Evolutionary conservation across 2,888 invertebrate genomes (phyloP), one percentile per base, ranked within the genome.

Genomic region (Hipparchia semele): DNA sequence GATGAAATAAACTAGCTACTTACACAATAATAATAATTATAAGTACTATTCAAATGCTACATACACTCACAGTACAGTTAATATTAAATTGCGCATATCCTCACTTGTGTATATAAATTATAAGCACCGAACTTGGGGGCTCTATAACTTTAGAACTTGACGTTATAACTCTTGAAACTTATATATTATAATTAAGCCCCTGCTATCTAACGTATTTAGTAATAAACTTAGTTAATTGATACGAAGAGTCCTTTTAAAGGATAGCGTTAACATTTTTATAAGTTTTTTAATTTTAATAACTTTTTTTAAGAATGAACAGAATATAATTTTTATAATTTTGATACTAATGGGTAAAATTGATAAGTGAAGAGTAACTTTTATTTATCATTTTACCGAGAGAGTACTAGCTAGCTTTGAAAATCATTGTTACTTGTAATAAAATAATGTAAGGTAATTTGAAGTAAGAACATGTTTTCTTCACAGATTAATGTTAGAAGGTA

Each of bases 71-170:
- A 72, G 53, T 62, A 51, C 12, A 64, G 70, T 70, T 71, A 72
- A 72, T 73, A 72, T 73, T 65, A 68, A 75, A 75, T 74, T 77
- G 76, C 73, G 68, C 66, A 77, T 75, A 80, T 80, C 75, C 73
- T 73, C 74, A 71, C 76, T 75, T 54, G 66, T 53, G 68, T 74
- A 79, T 75, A 79, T 79, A 78, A 82, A 78, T 80, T 83, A 82
- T 83, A 81, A 80, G 76, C 77, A 67, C 68, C 75, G 74, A 84
- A 84, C 79, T 85, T 80, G 46, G 73, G 75, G 77, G 78, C 78
- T 71, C 59, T 76, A 76, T 76, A 83, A 83, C 78, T 83, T 83
- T 72, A 72, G 62, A 75, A 77, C 75, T 77, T 49, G 9, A 74
- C 68, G 68, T 73, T 64, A 68, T 73, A 72, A 65, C 68, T 70